These are phyloP conservation scores for Cryptocephalus moraei DNA, from an alignment of 2,888 invertebrate species.

Conservation along the genomic window DNA sequence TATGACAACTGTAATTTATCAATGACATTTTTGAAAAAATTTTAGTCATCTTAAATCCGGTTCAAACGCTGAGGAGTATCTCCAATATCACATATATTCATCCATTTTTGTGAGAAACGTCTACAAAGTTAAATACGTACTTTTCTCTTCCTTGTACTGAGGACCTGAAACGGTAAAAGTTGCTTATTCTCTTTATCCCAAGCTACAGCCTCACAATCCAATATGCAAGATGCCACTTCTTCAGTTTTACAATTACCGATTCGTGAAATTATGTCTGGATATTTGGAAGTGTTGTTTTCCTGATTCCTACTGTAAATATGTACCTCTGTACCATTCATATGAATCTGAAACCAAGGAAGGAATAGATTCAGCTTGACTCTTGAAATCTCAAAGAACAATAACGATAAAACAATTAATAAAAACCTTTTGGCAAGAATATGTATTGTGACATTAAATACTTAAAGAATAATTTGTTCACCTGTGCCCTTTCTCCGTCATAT, in stretches of 20 bases:
- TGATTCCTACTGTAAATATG: slow-evolving; percentile 92
- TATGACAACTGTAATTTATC: too few relatives aligned
- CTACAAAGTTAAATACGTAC: slow-evolving; percentile 38
- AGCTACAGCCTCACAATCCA: slow-evolving; percentile 96
- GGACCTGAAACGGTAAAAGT: slow-evolving; percentile 92
- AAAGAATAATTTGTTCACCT: slow-evolving; percentile 42
- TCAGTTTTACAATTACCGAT: slow-evolving; percentile 48
- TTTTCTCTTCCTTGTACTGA: slow-evolving; percentile 92
- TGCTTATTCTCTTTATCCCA: slow-evolving; percentile 81
- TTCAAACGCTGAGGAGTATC: neutral
- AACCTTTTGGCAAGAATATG: too few relatives aligned
- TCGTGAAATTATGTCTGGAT: slow-evolving; percentile 83
- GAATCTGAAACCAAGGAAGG: slow-evolving; percentile 48
- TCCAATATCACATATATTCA: neutral
- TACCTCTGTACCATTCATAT: slow-evolving; percentile 59
- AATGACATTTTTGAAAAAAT: too few relatives aligned
- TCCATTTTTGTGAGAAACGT: slow-evolving; percentile 38
- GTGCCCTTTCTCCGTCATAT: slow-evolving; percentile 98
- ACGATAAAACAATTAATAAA: too few relatives aligned
- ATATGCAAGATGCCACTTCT: slow-evolving; percentile 67
- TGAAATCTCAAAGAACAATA: neutral
- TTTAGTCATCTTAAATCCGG: too few relatives aligned
- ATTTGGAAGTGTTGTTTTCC: slow-evolving; percentile 87
- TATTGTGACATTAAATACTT: too few relatives aligned
- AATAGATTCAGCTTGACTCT: neutral